These are phyloP conservation scores for Xiphophorus maculatus DNA, from an alignment of 2,113 vertebrate species.

Conservation along the genomic window DNA sequence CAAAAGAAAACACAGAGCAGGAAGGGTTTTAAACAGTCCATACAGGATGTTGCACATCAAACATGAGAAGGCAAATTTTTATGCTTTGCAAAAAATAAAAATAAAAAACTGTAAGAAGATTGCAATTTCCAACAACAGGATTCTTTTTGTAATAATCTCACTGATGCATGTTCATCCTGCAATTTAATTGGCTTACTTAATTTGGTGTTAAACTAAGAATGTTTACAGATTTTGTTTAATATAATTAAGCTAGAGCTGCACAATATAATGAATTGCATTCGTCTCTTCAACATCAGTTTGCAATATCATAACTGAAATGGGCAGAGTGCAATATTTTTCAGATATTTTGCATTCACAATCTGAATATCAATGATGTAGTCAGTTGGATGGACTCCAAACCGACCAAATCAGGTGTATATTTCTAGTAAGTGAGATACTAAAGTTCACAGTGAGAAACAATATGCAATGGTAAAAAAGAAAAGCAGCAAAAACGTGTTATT, in stretches of 20 bases:
- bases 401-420: not conserved
- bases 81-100: not conserved
- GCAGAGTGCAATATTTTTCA: not conserved
- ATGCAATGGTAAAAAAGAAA: not conserved
- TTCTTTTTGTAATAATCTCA: not conserved
- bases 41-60: too few species aligned
- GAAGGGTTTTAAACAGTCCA: not conserved
- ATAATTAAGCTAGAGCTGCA: not conserved
- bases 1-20: not conserved
- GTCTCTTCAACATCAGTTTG: not conserved
- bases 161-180: not conserved
- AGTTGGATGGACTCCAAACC: not conserved
- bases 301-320: not conserved
- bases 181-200: not conserved
- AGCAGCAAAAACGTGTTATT: too few species aligned
- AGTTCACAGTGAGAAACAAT: not conserved
- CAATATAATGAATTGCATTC: not conserved
- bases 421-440: not conserved
- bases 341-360: not conserved
- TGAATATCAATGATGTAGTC: not conserved
- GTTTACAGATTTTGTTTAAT: not conserved
- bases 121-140: not conserved
- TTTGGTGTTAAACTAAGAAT: not conserved
- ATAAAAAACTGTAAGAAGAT: not conserved
- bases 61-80: not conserved